Percentiles rank a stretch among this genome's conserved stretches.
Conservation (phyloP, 2,113 vertebrate genomes). For the Brienomyrus longianalis region DNA sequence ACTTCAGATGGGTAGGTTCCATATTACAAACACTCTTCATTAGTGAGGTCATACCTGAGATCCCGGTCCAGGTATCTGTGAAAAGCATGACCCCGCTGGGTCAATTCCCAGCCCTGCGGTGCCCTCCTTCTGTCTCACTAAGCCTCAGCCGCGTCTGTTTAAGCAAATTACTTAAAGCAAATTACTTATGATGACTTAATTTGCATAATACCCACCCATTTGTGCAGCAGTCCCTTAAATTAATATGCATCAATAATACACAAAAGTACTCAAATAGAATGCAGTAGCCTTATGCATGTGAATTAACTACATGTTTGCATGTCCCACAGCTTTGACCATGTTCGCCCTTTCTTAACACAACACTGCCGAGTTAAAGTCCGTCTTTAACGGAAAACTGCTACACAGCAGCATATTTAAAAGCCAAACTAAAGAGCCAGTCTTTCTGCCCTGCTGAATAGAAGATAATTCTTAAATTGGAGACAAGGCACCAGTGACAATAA, state of each 20-base stretch:
- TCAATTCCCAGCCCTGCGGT: neutral
- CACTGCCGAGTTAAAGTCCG: neutral
- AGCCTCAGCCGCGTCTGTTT: neutral
- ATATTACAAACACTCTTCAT: neutral
- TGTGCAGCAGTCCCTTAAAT: neutral
- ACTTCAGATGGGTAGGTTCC: neutral
- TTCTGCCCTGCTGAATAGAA: neutral
- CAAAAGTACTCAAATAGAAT: neutral
- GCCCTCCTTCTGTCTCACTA: neutral
- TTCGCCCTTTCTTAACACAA: neutral
- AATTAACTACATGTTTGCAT: neutral
- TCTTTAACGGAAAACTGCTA: neutral
- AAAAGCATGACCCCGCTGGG: neutral
- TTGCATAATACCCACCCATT: slow-evolving; percentile 4
- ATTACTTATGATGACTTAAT: slow-evolving; percentile 4
- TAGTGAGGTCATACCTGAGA: neutral
- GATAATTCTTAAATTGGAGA: neutral
- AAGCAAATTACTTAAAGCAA: slow-evolving; percentile 5
- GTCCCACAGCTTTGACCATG: neutral
- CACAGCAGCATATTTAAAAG: neutral
- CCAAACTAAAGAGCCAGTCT: neutral
- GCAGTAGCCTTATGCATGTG: neutral
- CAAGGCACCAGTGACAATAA: neutral
- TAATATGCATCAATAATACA: neutral
- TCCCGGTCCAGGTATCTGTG: neutral